These are phyloP conservation scores for Drosophila mayri DNA, from an alignment of 1,140 invertebrate species.

Conservation along the genomic window DNA sequence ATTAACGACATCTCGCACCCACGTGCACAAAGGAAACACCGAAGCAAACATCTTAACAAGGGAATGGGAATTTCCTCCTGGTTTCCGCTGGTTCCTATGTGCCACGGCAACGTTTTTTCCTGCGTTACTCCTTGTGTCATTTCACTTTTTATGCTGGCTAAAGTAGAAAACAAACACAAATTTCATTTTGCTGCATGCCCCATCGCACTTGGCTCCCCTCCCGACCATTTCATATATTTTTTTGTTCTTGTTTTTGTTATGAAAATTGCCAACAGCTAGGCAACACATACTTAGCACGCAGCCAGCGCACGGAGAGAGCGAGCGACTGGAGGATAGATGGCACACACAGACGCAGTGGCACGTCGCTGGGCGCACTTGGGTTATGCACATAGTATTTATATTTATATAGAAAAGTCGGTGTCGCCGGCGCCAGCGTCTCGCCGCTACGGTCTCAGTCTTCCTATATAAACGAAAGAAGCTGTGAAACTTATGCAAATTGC, in stretches of 20 bases:
- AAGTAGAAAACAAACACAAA: slow-evolving; percentile 67
- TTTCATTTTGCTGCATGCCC: slow-evolving; percentile 60
- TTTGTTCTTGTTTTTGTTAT: slow-evolving; percentile 34
- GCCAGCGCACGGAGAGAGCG: neutral
- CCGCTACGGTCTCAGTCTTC: slow-evolving; percentile 6
- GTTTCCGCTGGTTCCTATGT: slow-evolving; percentile 32
- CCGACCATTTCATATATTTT: slow-evolving; percentile 12
- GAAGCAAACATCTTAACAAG: slow-evolving; percentile 39
- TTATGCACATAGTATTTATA: slow-evolving; percentile 81
- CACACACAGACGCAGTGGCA: slow-evolving; percentile 30
- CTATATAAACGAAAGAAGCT: slow-evolving; percentile 81
- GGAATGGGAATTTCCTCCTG: slow-evolving; percentile 42
- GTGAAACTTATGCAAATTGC: slow-evolving; percentile 84
- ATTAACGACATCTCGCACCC: slow-evolving; percentile 23
- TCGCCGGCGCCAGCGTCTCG: slow-evolving; percentile 13
- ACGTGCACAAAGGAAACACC: slow-evolving; percentile 15
- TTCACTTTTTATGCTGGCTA: slow-evolving; percentile 52
- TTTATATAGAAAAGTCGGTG: slow-evolving; percentile 75
- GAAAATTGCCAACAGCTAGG: slow-evolving; percentile 76
- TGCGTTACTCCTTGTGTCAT: slow-evolving; percentile 57
- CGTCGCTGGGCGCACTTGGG: slow-evolving; percentile 63
- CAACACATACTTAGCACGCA: slow-evolving; percentile 77
- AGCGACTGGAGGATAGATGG: slow-evolving; percentile 21
- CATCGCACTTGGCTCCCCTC: slow-evolving; percentile 11
- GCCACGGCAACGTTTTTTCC: slow-evolving; percentile 23